Percentiles rank a stretch among this genome's conserved stretches.
These are phyloP conservation scores for Myioborus melanocephalus DNA, from an alignment of 2,797 vertebrate genomes.

Conservation along the genomic window DNA sequence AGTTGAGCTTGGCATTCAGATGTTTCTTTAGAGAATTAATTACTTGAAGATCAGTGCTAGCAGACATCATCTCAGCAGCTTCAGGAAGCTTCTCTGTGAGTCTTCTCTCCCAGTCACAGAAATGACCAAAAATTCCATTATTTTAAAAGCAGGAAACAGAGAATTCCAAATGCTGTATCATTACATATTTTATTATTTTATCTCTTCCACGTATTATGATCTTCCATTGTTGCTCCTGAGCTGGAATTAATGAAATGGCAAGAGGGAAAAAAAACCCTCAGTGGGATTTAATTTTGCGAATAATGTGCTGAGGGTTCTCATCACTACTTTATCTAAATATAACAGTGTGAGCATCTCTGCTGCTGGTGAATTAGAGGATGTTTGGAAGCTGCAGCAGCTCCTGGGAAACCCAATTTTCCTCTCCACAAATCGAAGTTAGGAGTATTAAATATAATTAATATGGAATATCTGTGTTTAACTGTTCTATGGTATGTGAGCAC, in stretches of 20 bases:
- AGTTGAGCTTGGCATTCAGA: not conserved
- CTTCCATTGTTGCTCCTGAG: not conserved
- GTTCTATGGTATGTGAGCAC: constrained; percentile 20
- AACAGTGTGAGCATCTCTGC: not conserved
- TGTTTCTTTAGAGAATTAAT: not conserved
- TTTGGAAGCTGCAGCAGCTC: constrained; percentile 30
- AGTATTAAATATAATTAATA: constrained; percentile 44
- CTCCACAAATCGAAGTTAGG: constrained; percentile 25
- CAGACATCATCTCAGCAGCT: not conserved
- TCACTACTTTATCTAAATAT: constrained; percentile 46
- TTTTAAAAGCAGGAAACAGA: not conserved
- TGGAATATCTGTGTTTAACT: constrained; percentile 26
- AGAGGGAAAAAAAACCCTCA: not conserved
- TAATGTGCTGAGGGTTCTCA: constrained; percentile 12
- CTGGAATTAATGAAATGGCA: constrained; percentile 30
- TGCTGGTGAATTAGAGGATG: constrained; percentile 35
- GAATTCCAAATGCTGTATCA: not conserved
- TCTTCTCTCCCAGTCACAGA: not conserved
- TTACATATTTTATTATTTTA: not conserved
- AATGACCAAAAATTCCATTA: not conserved
- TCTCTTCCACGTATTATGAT: not conserved
- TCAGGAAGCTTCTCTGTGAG: not conserved
- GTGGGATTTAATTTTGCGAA: constrained; percentile 33
- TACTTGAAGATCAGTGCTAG: not conserved
- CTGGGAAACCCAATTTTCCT: constrained; percentile 40